Percentiles rank a stretch among this genome's conserved stretches.
phyloP scores from a whole-genome alignment of 2,797 vertebrate species.

The Hippoglossus hippoglossus region DNA sequence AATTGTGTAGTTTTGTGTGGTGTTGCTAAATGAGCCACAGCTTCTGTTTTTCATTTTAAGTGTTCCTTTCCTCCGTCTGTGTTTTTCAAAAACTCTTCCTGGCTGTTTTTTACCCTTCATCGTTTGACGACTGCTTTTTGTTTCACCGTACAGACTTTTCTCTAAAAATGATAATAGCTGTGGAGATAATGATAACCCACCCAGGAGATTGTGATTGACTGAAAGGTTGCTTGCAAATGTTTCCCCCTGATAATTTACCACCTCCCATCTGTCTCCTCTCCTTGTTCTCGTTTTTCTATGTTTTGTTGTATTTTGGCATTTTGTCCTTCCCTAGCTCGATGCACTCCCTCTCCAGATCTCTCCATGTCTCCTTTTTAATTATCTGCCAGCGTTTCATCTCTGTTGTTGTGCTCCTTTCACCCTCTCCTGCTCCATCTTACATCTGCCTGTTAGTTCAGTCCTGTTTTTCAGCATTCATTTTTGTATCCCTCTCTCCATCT shows the following conservation, averaged over 20 bases:
- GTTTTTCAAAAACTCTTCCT: too few relatives aligned
- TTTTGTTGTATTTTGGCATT: too few relatives aligned
- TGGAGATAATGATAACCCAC: conserved; percentile 81
- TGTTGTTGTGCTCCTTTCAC: too few relatives aligned
- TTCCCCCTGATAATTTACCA: conserved; percentile 18
- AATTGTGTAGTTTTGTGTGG: neutral
- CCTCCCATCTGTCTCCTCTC: conserved; percentile 17
- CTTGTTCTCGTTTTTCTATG: conserved; percentile 28
- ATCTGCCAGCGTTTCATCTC: too few relatives aligned
- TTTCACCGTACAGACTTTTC: conserved; percentile 75
- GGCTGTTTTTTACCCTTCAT: neutral
- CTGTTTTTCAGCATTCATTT: too few relatives aligned
- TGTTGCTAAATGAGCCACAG: neutral
- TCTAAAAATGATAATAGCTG: conserved; percentile 79
- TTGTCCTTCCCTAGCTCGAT: too few relatives aligned
- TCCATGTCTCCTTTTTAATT: too few relatives aligned
- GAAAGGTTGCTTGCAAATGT: conserved; percentile 67
- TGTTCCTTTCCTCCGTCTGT: neutral
- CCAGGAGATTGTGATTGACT: conserved; percentile 73
- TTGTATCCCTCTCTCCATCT: too few relatives aligned
- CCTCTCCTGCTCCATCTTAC: too few relatives aligned
- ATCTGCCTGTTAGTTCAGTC: too few relatives aligned
- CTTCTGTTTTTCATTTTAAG: neutral
- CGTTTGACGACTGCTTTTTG: conserved; percentile 66
- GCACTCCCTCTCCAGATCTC: too few relatives aligned